These are phyloP conservation scores for Ligdia adustata DNA, from an alignment of 2,888 invertebrate genomes.

Conservation along the genomic window DNA sequence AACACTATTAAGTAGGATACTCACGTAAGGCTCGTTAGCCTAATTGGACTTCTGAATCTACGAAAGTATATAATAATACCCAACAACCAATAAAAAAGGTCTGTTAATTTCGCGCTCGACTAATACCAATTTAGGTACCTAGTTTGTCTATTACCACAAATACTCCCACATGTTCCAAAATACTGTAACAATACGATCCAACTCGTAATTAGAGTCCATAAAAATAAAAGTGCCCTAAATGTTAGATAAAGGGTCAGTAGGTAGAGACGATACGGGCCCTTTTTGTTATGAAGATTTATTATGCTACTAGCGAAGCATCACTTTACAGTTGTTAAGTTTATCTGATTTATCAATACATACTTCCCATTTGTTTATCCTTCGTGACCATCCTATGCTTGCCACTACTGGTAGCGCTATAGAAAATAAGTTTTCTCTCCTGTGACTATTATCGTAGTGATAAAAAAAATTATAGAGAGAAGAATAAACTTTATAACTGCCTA, in stretches of 20 bases:
- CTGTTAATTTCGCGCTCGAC: conserved; percentile 7
- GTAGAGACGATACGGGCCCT: conserved; percentile 48
- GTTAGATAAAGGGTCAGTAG: conserved; percentile 51
- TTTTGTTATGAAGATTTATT: conserved; percentile 63
- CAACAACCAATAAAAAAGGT: neutral
- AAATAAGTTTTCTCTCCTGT: no score
- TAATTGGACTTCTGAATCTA: neutral
- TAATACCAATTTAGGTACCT: conserved; percentile 4
- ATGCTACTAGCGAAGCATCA: no score
- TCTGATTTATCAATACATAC: no score
- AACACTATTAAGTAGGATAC: no score
- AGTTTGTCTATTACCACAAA: conserved; percentile 11
- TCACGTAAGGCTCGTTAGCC: no score
- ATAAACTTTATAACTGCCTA: no score
- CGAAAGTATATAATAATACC: neutral
- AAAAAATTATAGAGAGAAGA: no score
- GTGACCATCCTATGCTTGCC: no score
- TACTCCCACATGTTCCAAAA: conserved; percentile 19
- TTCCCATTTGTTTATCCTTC: no score
- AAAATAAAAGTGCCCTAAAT: conserved; percentile 47
- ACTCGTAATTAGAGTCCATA: conserved; percentile 47
- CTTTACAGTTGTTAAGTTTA: no score
- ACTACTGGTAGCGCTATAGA: no score
- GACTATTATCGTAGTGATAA: no score
- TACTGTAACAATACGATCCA: conserved; percentile 35